Evolutionary conservation across 1,140 invertebrate species (phyloP).

Genomic region (Drosophila ohnishii): DNA sequence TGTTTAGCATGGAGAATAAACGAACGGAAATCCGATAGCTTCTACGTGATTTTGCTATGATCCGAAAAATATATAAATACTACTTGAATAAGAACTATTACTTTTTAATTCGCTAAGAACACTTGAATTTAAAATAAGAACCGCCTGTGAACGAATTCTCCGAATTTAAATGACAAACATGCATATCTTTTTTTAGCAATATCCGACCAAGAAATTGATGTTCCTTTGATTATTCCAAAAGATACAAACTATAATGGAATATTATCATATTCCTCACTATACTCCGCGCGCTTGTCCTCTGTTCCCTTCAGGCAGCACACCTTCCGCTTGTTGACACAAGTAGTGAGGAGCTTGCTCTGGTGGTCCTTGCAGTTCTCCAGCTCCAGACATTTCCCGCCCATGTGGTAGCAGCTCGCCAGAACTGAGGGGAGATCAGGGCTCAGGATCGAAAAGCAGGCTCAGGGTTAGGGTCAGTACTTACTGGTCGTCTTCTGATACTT

Average conservation of each 20-base stretch:
- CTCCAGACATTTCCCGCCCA: constrained; percentile 32
- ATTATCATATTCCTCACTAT: not conserved
- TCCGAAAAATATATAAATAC: not conserved
- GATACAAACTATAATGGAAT: not conserved
- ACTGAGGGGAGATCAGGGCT: not conserved
- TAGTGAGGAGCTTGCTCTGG: constrained; percentile 12
- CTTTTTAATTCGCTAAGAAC: not conserved
- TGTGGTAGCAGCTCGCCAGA: constrained; percentile 15
- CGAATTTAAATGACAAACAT: no score
- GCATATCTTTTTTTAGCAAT: not conserved
- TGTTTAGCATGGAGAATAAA: not conserved
- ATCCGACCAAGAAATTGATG: not conserved
- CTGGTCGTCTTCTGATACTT: constrained; percentile 3
- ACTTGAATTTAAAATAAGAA: not conserved
- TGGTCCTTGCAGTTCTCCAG: constrained; percentile 2
- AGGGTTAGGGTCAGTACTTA: not conserved
- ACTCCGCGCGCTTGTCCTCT: fast-evolving
- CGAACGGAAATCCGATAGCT: not conserved
- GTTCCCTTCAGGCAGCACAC: constrained; percentile 26
- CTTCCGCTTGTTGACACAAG: constrained; percentile 37
- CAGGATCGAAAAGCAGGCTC: not conserved
- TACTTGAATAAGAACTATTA: no score
- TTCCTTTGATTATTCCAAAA: not conserved
- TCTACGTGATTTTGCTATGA: not conserved
- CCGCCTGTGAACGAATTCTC: not conserved